These are phyloP conservation scores for Gnathonemus echidnorhynchus DNA, from an alignment of 2,113 vertebrate species.

Conservation along the genomic window DNA sequence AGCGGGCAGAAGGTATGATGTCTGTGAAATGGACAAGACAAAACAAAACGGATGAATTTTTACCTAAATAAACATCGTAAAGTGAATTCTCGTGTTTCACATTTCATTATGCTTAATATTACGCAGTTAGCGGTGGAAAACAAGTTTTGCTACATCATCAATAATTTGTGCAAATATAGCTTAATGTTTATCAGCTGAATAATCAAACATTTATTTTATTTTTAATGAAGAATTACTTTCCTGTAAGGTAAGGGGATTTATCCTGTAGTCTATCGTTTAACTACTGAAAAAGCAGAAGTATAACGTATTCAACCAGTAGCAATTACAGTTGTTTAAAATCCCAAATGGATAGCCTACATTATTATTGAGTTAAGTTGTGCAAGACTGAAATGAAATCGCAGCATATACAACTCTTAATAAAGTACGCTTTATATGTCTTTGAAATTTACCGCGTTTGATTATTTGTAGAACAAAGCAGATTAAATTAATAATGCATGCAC, in stretches of 20 bases:
- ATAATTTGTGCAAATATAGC: background rate
- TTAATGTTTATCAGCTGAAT: background rate
- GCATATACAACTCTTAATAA: background rate
- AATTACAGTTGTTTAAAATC: background rate
- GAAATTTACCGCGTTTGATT: background rate
- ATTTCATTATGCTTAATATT: background rate
- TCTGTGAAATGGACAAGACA: constrained; percentile 12
- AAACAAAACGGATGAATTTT: constrained; percentile 21
- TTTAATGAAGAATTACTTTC: background rate
- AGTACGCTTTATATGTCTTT: background rate
- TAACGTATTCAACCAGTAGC: background rate
- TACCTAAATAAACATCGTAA: constrained; percentile 60
- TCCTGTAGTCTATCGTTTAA: background rate
- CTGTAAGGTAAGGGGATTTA: background rate
- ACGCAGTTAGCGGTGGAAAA: background rate
- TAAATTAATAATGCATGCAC: background rate
- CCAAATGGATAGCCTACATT: background rate
- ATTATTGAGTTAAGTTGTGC: background rate
- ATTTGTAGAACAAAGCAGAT: background rate
- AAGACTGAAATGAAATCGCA: background rate
- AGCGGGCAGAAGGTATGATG: constrained; percentile 19
- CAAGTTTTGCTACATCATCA: background rate
- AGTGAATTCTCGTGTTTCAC: constrained; percentile 11
- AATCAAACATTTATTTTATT: background rate
- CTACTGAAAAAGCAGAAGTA: background rate